Conservation (phyloP, 2,797 vertebrate genomes). For the Telmatherina bonti region DNA sequence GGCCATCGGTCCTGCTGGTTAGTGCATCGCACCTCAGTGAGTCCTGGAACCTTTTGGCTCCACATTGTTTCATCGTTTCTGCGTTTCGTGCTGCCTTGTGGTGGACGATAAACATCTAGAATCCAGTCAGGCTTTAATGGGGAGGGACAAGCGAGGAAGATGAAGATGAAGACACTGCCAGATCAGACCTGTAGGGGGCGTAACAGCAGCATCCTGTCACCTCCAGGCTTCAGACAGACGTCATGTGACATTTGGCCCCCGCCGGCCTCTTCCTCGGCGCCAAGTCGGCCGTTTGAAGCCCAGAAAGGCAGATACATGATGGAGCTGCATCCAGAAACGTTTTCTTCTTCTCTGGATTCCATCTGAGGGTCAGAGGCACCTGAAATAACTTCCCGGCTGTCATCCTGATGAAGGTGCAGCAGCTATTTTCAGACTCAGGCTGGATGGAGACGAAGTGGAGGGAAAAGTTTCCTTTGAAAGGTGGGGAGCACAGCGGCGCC, state of each 20-base stretch:
- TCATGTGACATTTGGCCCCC: conserved; percentile 3
- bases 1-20: not conserved
- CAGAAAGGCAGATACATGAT: conserved; percentile 70
- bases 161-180: no score
- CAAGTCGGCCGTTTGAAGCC: conserved; percentile 55
- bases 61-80: no score
- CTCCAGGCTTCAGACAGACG: no score
- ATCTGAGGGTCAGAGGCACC: conserved; percentile 33
- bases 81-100: no score
- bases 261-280: not conserved
- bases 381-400: conserved; percentile 51
- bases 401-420: conserved; percentile 28
- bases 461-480: conserved; percentile 14
- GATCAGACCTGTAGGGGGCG: no score
- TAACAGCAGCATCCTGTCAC: no score
- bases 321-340: conserved; percentile 26
- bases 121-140: no score
- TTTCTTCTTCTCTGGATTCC: conserved; percentile 12
- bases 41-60: not conserved
- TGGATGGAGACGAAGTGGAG: conserved; percentile 26
- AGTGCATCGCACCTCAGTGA: no score
- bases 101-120: no score
- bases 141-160: no score
- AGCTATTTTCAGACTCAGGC: conserved; percentile 32
- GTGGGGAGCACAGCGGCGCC: conserved; percentile 25